Conservation (phyloP, 2,113 vertebrate genomes). For the Salvelinus namaycush region DNA sequence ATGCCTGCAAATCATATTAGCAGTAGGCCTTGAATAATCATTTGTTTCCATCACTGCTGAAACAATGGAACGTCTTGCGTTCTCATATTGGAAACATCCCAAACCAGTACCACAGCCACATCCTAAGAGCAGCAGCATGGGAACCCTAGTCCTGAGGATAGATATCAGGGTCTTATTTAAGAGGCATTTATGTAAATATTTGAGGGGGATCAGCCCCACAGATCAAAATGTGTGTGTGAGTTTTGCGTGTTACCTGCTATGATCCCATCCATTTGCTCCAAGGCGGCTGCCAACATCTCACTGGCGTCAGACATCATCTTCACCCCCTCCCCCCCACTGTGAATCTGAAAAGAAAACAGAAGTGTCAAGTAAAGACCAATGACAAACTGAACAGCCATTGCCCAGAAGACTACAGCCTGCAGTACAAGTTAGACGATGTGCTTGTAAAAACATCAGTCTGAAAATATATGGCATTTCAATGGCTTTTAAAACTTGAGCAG, state of each 20-base stretch:
- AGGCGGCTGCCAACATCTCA: conserved; percentile 93
- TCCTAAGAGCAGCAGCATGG: not conserved
- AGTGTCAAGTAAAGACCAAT: too few species aligned
- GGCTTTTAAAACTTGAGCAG: too few species aligned
- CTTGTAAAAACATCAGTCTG: too few species aligned
- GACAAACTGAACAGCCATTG: too few species aligned
- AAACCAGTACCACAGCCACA: not conserved
- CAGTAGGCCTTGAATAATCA: conserved; percentile 55
- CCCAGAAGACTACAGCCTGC: too few species aligned
- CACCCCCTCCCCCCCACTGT: conserved; percentile 19
- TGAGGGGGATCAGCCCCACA: not conserved
- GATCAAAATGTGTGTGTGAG: conserved; percentile 1
- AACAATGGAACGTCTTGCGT: conserved; percentile 63
- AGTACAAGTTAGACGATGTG: too few species aligned
- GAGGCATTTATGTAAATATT: not conserved
- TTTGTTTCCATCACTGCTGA: conserved; percentile 53
- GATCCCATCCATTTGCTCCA: conserved; percentile 99
- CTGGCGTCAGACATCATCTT: conserved; percentile 96
- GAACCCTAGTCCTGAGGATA: not conserved
- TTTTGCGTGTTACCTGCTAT: conserved; percentile 84
- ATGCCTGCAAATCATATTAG: not conserved
- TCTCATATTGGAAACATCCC: conserved; percentile 20
- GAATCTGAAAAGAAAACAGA: conserved; percentile 51
- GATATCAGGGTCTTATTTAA: not conserved
- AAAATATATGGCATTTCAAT: too few species aligned